These are phyloP conservation scores for Amphipyra berbera DNA, from an alignment of 2,888 invertebrate species.

Conservation along the genomic window DNA sequence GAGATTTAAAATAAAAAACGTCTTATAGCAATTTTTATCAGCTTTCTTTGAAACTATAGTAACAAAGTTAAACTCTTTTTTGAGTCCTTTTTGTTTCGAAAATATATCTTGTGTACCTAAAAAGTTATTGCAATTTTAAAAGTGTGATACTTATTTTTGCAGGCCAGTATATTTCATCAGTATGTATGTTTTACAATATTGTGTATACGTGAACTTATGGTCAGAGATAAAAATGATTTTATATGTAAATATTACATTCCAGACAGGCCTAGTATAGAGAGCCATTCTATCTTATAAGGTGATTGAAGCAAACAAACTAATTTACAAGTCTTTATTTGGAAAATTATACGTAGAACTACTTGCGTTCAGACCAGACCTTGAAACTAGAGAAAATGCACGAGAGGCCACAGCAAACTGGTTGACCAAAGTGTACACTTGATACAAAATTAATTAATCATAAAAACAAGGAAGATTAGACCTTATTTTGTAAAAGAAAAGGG, in stretches of 20 bases:
- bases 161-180: no score
- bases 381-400: conserved; percentile 75
- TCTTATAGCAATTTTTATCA: no score
- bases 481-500: neutral
- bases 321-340: conserved; percentile 69
- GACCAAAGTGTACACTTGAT: conserved; percentile 69
- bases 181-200: no score
- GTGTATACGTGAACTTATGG: no score
- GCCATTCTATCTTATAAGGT: conserved; percentile 39
- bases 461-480: conserved; percentile 32
- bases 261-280: conserved; percentile 3
- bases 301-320: conserved; percentile 63
- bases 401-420: conserved; percentile 72
- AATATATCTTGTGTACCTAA: no score
- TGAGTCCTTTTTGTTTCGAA: no score
- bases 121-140: no score
- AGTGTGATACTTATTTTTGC: no score
- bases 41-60: no score
- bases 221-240: no score
- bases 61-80: no score
- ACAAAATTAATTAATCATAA: conserved; percentile 44
- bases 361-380: conserved; percentile 70
- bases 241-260: conserved; percentile 19
- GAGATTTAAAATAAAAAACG: no score
- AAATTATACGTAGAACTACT: conserved; percentile 68